Evolutionary conservation across 1,140 invertebrate genomes (phyloP), one percentile per base, ranked within the genome.

Genomic region (Papilio helenus): DNA sequence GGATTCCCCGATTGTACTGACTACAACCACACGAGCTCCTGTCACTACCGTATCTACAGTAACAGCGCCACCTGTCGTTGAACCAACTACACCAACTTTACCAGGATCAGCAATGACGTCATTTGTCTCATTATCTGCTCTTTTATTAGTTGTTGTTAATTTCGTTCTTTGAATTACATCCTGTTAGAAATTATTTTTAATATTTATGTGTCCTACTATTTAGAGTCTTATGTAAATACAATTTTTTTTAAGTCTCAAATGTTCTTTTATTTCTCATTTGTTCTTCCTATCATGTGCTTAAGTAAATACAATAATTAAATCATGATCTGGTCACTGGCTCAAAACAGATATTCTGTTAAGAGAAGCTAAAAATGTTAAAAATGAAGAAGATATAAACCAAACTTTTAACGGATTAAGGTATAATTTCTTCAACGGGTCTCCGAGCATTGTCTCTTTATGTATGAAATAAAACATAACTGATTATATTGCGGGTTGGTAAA

Each of bases 51-150:
- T 84, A 5, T 34, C 7, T 34, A 85, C 42, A 80, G 89, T 14
- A 46, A 72, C 81, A 3, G 72, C 51, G 10, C 81, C 84, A 18
- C 58, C 82, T 9, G 61, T 87, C 0, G 29, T 58, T 2, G 44
- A 80, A 42, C 85, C 87, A 46, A 46, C 79, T 8, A 82, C 86
- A 34, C 86, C 87, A 9, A 61, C 80, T 7, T 77, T 87, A 1
- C 87, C 88, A 20, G 85, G 82, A 72, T 89, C 89, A 29, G 90
- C 90, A 49, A 77, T 79, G 1, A 87, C 87, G 1, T 79, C 82
- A 12, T 76, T 83, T 10, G 44, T 90, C 8, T 92, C 90, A 26
- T 5, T 87, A 3, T 42, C 82, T 18, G 72, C 79, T 12, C 39
- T 91, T 12, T 26, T 77, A 20, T 34, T 87, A 1, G 72, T 83